A percentile compares a stretch with the other conserved stretches of the same genome.
These are phyloP conservation scores for Onychomys leucogaster DNA, from an alignment of 2,797 vertebrate genomes.

Conservation along the genomic window DNA sequence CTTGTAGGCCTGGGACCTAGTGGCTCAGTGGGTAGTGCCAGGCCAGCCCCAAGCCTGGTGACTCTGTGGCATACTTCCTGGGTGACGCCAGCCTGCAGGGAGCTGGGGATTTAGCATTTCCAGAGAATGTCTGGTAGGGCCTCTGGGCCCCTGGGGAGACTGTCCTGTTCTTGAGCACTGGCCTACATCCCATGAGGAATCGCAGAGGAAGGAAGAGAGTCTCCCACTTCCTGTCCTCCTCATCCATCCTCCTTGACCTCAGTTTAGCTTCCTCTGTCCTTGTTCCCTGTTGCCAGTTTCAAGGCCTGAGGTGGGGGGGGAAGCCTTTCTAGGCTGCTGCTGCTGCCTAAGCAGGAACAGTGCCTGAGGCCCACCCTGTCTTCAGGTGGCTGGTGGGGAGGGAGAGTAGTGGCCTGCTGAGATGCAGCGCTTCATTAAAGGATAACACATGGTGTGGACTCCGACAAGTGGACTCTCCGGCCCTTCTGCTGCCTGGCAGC, in stretches of 20 bases:
- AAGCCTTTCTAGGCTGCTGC: conserved; percentile 17
- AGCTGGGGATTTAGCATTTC: conserved; percentile 6
- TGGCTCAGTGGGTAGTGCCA: background rate
- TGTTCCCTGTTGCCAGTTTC: conserved; percentile 71
- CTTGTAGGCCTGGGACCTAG: background rate
- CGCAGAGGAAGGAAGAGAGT: conserved; percentile 26
- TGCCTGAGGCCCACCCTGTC: background rate
- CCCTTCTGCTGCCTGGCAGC: background rate
- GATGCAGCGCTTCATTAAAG: conserved; percentile 72
- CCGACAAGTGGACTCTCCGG: background rate
- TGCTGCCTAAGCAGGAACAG: background rate
- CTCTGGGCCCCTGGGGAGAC: conserved; percentile 46
- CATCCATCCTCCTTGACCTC: conserved; percentile 52
- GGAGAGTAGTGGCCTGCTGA: conserved; percentile 30
- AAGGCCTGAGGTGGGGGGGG: conserved; percentile 54
- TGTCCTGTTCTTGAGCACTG: conserved; percentile 20
- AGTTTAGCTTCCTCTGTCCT: conserved; percentile 48
- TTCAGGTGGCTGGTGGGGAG: background rate
- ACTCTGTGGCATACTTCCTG: conserved; percentile 23
- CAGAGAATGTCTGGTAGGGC: conserved; percentile 13
- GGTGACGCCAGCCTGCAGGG: background rate
- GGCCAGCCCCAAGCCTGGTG: background rate
- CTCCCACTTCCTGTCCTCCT: background rate
- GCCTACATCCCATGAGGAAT: conserved; percentile 1
- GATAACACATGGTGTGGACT: conserved; percentile 55